Percentiles rank a stretch among this genome's conserved stretches.
phyloP scores from a whole-genome alignment of 2,888 invertebrate species.

The Steinernema hermaphroditum region DNA sequence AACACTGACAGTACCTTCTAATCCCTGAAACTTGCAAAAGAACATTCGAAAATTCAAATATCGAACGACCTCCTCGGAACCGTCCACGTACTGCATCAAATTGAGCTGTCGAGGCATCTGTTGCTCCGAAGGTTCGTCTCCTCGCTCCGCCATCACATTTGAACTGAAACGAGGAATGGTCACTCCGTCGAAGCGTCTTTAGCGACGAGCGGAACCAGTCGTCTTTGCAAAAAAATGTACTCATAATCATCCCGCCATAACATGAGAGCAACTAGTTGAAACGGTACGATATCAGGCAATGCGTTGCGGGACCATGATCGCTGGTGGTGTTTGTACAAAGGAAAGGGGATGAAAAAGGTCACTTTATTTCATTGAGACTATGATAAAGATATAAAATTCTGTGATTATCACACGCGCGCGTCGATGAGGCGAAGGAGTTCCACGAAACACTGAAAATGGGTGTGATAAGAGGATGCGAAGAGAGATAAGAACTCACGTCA shows the following conservation, averaged over 20 bases:
- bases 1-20: background rate
- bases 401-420: background rate
- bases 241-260: constrained; percentile 26
- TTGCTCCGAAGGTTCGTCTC: background rate
- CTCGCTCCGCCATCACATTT: constrained; percentile 23
- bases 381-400: constrained; percentile 6
- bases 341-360: background rate
- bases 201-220: constrained; percentile 18
- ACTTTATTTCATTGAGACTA: background rate
- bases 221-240: constrained; percentile 20
- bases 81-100: constrained; percentile 21
- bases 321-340: background rate
- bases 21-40: background rate
- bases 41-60: constrained; percentile 22
- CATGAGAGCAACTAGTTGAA: constrained; percentile 26
- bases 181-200: background rate
- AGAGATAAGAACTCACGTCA: background rate
- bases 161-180: background rate
- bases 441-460: background rate
- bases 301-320: constrained; percentile 19
- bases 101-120: background rate
- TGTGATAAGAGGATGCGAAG: background rate
- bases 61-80: background rate
- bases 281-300: constrained; percentile 23
- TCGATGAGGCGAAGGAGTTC: constrained; percentile 16